Conservation (phyloP, 2,888 invertebrate genomes). For the Rambutsinella grinnellia region DNA sequence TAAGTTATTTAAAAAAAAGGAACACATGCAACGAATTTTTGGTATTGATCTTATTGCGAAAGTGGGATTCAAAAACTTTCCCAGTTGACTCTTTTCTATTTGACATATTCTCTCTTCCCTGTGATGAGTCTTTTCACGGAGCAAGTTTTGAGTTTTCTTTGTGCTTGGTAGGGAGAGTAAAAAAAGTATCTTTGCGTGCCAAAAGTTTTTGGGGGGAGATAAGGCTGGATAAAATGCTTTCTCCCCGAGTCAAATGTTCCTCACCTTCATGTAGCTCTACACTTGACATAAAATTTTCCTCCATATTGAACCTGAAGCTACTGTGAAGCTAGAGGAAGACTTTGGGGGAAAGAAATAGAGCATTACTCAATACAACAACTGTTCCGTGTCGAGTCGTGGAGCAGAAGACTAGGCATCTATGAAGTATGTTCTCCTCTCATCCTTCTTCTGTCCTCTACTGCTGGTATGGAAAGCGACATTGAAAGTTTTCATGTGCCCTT, state of each 20-base stretch:
- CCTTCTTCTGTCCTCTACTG: neutral
- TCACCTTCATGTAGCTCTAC: neutral
- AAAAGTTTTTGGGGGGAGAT: slow-evolving; percentile 4
- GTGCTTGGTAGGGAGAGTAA: neutral
- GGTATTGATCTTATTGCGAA: no score
- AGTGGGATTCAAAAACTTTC: no score
- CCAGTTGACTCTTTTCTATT: slow-evolving; percentile 20
- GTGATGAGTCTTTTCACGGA: slow-evolving; percentile 29
- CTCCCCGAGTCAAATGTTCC: neutral
- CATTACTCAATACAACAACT: slow-evolving; percentile 45
- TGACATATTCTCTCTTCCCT: slow-evolving; percentile 38
- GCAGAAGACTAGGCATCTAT: slow-evolving; percentile 25
- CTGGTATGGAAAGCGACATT: neutral
- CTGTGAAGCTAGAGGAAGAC: neutral
- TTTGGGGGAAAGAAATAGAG: slow-evolving; percentile 14
- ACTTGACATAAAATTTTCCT: neutral
- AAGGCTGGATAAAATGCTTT: neutral
- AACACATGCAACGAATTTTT: no score
- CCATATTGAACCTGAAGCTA: neutral
- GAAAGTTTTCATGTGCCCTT: neutral
- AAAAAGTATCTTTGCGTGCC: slow-evolving; percentile 1
- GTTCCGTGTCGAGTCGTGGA: slow-evolving; percentile 41
- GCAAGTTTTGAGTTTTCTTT: slow-evolving; percentile 30
- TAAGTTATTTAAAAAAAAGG: no score
- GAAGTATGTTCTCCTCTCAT: slow-evolving; percentile 4